Evolutionary conservation across 2,888 invertebrate species (phyloP).

Genomic region (Pomacea canaliculata): DNA sequence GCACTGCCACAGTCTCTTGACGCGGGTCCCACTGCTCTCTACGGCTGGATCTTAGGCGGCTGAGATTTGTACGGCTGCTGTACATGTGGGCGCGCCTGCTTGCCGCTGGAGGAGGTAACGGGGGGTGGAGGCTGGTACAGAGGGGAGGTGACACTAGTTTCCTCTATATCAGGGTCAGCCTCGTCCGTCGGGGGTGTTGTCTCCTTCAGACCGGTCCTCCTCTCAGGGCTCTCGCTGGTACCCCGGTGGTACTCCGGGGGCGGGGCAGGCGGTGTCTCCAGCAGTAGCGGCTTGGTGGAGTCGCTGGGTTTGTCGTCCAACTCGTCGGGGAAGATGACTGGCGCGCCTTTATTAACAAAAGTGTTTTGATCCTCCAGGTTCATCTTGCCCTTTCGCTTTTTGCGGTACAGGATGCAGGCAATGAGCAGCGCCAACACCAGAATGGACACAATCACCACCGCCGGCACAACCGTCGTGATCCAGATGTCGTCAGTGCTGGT

Average conservation of each 20-base stretch:
- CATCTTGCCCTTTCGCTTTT: slow-evolving; percentile 85
- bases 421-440: slow-evolving; percentile 87
- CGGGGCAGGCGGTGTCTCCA: slow-evolving; percentile 92
- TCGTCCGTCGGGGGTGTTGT: slow-evolving; percentile 44
- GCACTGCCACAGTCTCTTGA: too few relatives aligned
- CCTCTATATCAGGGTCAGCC: slow-evolving; percentile 48
- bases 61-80: slow-evolving; percentile 87
- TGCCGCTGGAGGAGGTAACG: slow-evolving; percentile 52
- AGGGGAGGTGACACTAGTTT: slow-evolving; percentile 48
- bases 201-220: slow-evolving; percentile 32
- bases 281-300: slow-evolving; percentile 87
- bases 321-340: slow-evolving; percentile 95
- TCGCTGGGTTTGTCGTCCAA: slow-evolving; percentile 88
- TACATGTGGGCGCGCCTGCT: slow-evolving; percentile 58
- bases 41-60: slow-evolving; percentile 97
- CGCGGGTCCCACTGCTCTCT: slow-evolving; percentile 63
- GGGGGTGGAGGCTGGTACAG: slow-evolving; percentile 62
- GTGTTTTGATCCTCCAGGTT: slow-evolving; percentile 79
- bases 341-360: slow-evolving; percentile 77
- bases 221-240: slow-evolving; percentile 57
- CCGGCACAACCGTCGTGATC: slow-evolving; percentile 88
- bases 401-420: slow-evolving; percentile 88
- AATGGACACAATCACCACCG: slow-evolving; percentile 83
- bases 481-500: slow-evolving; percentile 65
- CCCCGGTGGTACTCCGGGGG: slow-evolving; percentile 60